These are phyloP conservation scores for Thrips palmi DNA, from an alignment of 1,140 invertebrate genomes.

Conservation along the genomic window DNA sequence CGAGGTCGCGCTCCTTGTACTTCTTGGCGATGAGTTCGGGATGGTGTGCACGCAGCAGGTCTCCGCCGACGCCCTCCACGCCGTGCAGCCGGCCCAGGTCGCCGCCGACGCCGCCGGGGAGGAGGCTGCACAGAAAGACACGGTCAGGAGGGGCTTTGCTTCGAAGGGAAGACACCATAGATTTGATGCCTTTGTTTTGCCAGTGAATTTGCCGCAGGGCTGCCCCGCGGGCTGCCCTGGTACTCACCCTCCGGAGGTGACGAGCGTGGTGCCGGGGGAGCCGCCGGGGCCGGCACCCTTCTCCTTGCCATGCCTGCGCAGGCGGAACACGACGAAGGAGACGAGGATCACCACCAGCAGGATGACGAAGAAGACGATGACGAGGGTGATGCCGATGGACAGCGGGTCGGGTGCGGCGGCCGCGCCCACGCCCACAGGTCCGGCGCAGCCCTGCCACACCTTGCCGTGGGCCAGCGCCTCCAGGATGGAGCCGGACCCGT, in stretches of 20 bases:
- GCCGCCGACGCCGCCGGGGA: slow-evolving; percentile 20
- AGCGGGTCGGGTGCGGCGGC: slow-evolving; percentile 65
- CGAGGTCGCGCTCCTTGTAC: slow-evolving; percentile 59
- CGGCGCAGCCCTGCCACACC: slow-evolving; percentile 44
- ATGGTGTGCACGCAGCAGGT: slow-evolving; percentile 51
- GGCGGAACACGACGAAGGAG: slow-evolving; percentile 73
- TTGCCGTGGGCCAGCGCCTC: slow-evolving; percentile 47
- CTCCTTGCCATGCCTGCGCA: slow-evolving; percentile 67
- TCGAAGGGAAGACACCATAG: no score
- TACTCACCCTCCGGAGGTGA: slow-evolving; percentile 24
- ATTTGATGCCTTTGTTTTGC: no score
- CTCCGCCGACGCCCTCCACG: slow-evolving; percentile 31
- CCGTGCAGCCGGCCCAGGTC: slow-evolving; percentile 1
- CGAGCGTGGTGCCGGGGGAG: slow-evolving; percentile 23
- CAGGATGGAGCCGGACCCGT: slow-evolving; percentile 66
- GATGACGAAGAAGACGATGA: slow-evolving; percentile 86
- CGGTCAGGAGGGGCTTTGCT: no score
- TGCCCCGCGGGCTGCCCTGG: no score
- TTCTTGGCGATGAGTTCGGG: slow-evolving; percentile 70
- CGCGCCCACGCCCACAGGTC: slow-evolving; percentile 46
- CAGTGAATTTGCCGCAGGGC: no score
- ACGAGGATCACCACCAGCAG: slow-evolving; percentile 71
- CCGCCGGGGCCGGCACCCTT: slow-evolving; percentile 40
- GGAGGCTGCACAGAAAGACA: no score
- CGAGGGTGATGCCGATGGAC: slow-evolving; percentile 75